A percentile compares a stretch with the other conserved stretches of the same genome.
These are phyloP conservation scores for Drosophila littoralis DNA, from an alignment of 1,140 invertebrate species.

Conservation along the genomic window DNA sequence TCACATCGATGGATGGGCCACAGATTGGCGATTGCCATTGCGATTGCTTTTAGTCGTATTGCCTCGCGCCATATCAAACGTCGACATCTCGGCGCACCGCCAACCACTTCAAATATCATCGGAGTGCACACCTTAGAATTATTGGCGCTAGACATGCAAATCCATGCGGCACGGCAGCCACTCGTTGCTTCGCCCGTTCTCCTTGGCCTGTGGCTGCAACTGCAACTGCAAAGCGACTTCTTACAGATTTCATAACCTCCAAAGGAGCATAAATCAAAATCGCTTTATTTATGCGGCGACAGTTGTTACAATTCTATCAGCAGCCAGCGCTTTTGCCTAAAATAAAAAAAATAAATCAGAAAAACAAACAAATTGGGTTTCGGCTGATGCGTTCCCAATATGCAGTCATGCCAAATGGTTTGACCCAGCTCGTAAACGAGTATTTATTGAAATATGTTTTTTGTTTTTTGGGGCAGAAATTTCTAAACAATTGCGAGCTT, in stretches of 20 bases:
- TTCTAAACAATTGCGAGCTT: conserved; percentile 64
- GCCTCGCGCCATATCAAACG: conserved; percentile 75
- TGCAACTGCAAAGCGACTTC: conserved; percentile 29
- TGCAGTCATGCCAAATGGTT: conserved; percentile 54
- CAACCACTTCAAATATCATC: conserved; percentile 72
- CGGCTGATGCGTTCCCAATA: conserved; percentile 58
- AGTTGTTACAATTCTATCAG: conserved; percentile 82
- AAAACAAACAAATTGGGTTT: conserved; percentile 72
- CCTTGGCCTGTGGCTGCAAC: conserved; percentile 9
- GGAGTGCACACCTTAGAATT: conserved; percentile 75
- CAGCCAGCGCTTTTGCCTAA: conserved; percentile 42
- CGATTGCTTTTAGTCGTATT: conserved; percentile 41
- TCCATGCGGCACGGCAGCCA: conserved; percentile 55
- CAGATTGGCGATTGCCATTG: conserved; percentile 55
- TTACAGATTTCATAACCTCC: conserved; percentile 71
- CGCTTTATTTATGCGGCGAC: conserved; percentile 78
- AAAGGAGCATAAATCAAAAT: conserved; percentile 76
- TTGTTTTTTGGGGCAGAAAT: conserved; percentile 49
- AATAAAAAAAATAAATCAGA: conserved; percentile 22
- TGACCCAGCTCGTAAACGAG: conserved; percentile 32
- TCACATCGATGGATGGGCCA: conserved; percentile 66
- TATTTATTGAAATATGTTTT: conserved; percentile 49
- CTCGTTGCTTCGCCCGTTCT: conserved; percentile 12
- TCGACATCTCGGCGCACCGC: conserved; percentile 62
- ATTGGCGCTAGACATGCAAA: conserved; percentile 83